phyloP scores from a whole-genome alignment of 64 coral and sea anemone species.

The Trachythela sp. region DNA sequence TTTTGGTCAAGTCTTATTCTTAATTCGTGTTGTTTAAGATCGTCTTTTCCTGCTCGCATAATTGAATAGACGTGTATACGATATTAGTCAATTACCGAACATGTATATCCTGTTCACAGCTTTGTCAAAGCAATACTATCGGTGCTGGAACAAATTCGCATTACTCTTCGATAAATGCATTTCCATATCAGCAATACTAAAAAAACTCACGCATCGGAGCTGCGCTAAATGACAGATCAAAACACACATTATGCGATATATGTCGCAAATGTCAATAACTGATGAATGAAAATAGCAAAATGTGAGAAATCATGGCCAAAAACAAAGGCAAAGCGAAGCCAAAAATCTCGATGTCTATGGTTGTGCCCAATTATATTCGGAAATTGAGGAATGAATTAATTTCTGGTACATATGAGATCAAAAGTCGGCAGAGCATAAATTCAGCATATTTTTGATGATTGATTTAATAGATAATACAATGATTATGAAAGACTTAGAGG shows the following conservation, averaged over 20 bases:
- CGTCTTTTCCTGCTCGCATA: neutral
- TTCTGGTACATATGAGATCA: neutral
- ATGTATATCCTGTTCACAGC: neutral
- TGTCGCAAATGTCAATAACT: neutral
- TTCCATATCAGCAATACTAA: neutral
- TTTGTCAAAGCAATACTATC: neutral
- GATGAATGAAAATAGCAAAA: neutral
- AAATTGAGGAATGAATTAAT: neutral
- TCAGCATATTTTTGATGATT: neutral
- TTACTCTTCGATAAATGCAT: neutral
- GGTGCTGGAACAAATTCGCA: neutral
- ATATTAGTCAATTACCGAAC: neutral
- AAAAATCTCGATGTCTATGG: neutral
- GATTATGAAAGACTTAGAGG: neutral
- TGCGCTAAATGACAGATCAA: neutral
- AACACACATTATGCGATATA: neutral
- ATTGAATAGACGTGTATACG: neutral
- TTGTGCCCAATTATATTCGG: neutral
- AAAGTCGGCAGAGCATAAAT: neutral
- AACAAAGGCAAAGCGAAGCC: neutral
- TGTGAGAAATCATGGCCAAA: neutral
- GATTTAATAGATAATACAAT: neutral
- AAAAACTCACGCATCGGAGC: neutral
- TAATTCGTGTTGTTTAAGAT: neutral
- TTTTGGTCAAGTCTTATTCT: neutral